Evolutionary conservation across 2,888 invertebrate species (phyloP).

Genomic region (Euphydryas editha): DNA sequence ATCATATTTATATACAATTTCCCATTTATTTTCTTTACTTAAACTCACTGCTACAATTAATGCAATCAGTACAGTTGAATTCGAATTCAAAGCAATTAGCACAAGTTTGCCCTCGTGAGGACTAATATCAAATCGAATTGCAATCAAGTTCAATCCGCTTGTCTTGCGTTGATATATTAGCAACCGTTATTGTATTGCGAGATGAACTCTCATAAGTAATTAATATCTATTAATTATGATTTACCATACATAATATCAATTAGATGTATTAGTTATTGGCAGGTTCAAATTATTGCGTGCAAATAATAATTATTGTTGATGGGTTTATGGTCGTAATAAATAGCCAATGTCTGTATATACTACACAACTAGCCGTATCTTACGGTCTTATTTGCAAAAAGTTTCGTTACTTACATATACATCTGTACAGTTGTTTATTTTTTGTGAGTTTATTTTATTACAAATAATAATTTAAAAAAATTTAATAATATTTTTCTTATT

Average conservation of each 20-base stretch:
- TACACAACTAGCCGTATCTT: no score
- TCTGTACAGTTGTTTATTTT: no score
- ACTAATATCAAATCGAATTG: constrained; percentile 2
- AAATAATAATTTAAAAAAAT: no score
- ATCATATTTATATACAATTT: background rate
- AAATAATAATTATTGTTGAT: background rate
- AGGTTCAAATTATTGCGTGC: background rate
- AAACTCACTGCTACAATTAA: background rate
- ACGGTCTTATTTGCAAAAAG: no score
- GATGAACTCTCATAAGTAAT: background rate
- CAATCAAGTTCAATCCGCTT: background rate
- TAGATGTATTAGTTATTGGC: background rate
- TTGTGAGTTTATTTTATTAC: no score
- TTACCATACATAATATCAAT: background rate
- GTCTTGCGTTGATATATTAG: background rate
- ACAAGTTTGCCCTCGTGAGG: background rate
- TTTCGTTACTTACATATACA: no score
- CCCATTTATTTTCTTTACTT: background rate
- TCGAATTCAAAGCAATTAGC: constrained; percentile 6
- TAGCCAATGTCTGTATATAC: background rate
- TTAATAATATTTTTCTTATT: no score
- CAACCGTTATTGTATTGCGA: background rate
- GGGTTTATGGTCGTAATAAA: background rate
- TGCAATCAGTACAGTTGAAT: background rate
- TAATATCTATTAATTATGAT: constrained; percentile 2